Base-by-base conservation (phyloP, 2,113 vertebrate genomes). In the Leptodactylus fuscus region DNA sequence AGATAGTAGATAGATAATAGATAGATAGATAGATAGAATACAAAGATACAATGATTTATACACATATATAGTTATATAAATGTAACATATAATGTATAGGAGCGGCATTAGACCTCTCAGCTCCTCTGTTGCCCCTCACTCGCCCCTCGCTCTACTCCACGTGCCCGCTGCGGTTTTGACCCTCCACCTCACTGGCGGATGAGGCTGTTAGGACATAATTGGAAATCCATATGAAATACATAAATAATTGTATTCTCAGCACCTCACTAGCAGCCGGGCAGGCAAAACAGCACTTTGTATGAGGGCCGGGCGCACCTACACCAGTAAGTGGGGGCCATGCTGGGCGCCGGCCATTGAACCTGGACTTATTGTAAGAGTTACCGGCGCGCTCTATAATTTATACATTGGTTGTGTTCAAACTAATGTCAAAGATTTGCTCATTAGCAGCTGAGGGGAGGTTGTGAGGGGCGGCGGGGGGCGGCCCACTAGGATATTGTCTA, bases 141-240 rank as follows among this genome's bases (percentile, higher is more conserved):
- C 20, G 18, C 0, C 10, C 27, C 10, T 10, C 8, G 5, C 29
- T 5, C 49, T 0, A 11, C 18, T 1, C 27, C 75, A 41, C 32
- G 76, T 58, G 76, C 49, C 51, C 3, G 8, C 12, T 38, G 49
- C 29, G 3, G 6, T 16, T 71, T 15, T 71, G 67, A 82, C 48
- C 69, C 81, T 73, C 67, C 65, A 22, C 62, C 18, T 41, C 48
- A 6, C 48, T 6, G 12, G 81, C n/a, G 81, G 65, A 74, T 82
- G 32, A 73, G 32, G 48, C 81, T 58, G 46, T 82, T 82, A 71
- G 32, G 67, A 46, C 36, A 83, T 83, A 60, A 83, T 83, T 83
- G 71, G 75, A 76, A 83, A 83, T 83, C 71, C 48, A 83, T 83
- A 83, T 12, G 16, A 83, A 62, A 83, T 75, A 83, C 53, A 83